Evolutionary conservation across 2,888 invertebrate species (phyloP).

Genomic region (Dryococelus australis): DNA sequence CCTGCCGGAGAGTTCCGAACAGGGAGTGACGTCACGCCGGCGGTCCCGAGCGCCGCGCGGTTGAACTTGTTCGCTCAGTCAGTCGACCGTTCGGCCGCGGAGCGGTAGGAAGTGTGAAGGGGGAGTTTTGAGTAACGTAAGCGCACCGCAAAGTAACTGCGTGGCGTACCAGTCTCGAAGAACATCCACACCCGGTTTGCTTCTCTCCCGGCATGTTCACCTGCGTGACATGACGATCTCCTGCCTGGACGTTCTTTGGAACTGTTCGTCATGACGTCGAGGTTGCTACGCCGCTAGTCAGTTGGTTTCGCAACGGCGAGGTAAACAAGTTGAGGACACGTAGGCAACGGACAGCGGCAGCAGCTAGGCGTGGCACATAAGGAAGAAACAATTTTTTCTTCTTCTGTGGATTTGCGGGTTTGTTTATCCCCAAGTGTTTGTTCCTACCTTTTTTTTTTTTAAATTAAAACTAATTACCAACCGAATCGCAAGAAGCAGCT

Average conservation of each 20-base stretch:
- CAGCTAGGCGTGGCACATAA: neutral
- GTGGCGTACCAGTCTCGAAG: neutral
- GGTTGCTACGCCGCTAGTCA: neutral
- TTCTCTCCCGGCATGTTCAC: neutral
- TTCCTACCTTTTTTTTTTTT: neutral
- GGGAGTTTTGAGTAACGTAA: neutral
- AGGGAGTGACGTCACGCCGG: neutral
- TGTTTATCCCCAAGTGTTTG: too few relatives aligned
- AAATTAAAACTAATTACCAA: neutral
- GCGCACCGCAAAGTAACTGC: neutral
- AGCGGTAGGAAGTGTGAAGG: neutral
- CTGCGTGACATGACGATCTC: neutral
- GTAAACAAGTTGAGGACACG: neutral
- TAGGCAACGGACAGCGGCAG: neutral
- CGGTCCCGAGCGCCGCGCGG: constrained; percentile 8
- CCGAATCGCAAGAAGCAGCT: neutral
- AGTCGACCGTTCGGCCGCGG: constrained; percentile 16
- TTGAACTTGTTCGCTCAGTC: neutral
- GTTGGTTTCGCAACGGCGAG: neutral
- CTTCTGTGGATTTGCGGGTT: neutral
- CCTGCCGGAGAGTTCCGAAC: neutral
- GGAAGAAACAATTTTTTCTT: neutral
- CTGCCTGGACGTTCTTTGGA: neutral
- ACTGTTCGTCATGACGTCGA: neutral
- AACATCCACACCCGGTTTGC: neutral